phyloP scores from a whole-genome alignment of 2,113 vertebrate genomes.

The Oophaga pumilio region DNA sequence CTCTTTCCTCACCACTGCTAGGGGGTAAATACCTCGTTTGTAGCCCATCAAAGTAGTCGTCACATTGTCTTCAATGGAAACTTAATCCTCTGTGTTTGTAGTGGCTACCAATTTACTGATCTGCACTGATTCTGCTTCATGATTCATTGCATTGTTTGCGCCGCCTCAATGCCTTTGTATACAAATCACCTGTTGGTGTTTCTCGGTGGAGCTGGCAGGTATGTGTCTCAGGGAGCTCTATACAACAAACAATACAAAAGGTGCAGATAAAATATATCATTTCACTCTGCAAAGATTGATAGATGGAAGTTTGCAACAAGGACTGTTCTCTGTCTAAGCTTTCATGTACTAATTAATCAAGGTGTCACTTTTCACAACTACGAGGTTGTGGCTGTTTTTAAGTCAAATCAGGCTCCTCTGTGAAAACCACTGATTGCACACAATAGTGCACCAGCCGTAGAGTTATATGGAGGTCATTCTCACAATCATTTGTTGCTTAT shows the following conservation, averaged over 20 bases:
- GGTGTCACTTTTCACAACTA: slow-evolving; percentile 33
- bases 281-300: slow-evolving; percentile 24
- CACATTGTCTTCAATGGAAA: slow-evolving; percentile 49
- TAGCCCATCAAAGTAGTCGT: slow-evolving; percentile 30
- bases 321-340: background rate
- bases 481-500: background rate
- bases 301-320: slow-evolving; percentile 17
- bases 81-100: slow-evolving; percentile 41
- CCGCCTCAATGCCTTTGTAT: slow-evolving; percentile 54
- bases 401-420: background rate
- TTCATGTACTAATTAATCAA: slow-evolving; percentile 42
- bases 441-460: background rate
- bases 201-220: slow-evolving; percentile 45
- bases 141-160: slow-evolving; percentile 54
- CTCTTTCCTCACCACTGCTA: background rate
- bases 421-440: background rate
- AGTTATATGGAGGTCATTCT: background rate
- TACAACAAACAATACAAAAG: slow-evolving; percentile 55
- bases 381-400: background rate
- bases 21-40: slow-evolving; percentile 53
- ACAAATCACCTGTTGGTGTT: slow-evolving; percentile 58
- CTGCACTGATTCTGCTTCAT: slow-evolving; percentile 50
- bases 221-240: slow-evolving; percentile 37
- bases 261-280: slow-evolving; percentile 40
- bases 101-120: slow-evolving; percentile 53